A percentile compares a stretch with the other conserved stretches of the same genome.
phyloP scores from a whole-genome alignment of 1,140 invertebrate species.

The Drosophila guanche region DNA sequence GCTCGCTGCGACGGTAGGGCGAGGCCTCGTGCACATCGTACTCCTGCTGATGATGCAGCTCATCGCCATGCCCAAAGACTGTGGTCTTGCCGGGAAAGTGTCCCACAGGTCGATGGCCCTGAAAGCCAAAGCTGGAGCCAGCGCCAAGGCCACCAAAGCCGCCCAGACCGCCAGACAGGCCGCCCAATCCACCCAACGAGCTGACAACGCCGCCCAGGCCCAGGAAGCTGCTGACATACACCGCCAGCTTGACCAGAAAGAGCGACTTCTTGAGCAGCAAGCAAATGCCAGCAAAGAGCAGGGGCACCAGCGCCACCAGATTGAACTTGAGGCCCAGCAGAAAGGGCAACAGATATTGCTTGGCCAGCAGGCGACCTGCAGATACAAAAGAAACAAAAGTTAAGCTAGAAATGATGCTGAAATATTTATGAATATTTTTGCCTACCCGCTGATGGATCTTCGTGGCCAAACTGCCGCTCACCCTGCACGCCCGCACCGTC shows the following conservation, averaged over 20 bases:
- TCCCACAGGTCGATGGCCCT: conserved; percentile 49
- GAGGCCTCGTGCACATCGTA: conserved; percentile 65
- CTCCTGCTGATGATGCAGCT: conserved; percentile 61
- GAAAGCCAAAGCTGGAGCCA: conserved; percentile 15
- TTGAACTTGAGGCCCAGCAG: conserved; percentile 91
- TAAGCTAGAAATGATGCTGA: neutral
- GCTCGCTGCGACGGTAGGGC: conserved; percentile 72
- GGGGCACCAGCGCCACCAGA: conserved; percentile 88
- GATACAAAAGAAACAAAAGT: conserved; percentile 57
- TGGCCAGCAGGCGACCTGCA: conserved; percentile 87
- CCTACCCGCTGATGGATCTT: conserved; percentile 84
- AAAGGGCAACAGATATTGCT: conserved; percentile 88
- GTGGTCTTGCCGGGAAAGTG: conserved; percentile 65
- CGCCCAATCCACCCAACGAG: conserved; percentile 63
- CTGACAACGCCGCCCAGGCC: conserved; percentile 84
- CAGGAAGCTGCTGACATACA: conserved; percentile 88
- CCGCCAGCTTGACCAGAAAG: conserved; percentile 88
- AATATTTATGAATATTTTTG: neutral
- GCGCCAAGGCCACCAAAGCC: conserved; percentile 29
- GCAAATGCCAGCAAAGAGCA: conserved; percentile 88
- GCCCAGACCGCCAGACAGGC: conserved; percentile 41
- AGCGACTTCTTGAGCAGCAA: conserved; percentile 90
- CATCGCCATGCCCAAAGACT: conserved; percentile 55
- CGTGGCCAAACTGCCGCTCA: conserved; percentile 80
- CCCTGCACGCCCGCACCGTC: conserved; percentile 85